phyloP scores from a whole-genome alignment of 2,113 vertebrate genomes.

The Ptilonorhynchus violaceus region DNA sequence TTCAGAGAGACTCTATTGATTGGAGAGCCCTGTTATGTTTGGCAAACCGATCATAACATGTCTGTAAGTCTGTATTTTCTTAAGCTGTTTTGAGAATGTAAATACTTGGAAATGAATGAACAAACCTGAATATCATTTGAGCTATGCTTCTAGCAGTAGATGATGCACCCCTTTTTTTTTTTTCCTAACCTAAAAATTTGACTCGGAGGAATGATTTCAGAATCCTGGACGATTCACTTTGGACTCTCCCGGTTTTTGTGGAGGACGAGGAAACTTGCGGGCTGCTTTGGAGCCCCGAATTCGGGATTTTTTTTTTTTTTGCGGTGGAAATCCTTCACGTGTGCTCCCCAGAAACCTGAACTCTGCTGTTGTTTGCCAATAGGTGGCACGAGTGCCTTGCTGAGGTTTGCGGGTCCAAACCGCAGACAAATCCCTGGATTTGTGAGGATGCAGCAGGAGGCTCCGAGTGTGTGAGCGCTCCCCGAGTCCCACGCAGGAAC shows the following conservation, averaged over 20 bases:
- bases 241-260: background rate
- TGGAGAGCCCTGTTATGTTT: background rate
- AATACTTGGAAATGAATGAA: background rate
- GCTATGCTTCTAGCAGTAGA: rapidly evolving
- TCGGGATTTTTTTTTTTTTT: background rate
- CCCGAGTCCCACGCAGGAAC: background rate
- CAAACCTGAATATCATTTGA: background rate
- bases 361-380: background rate
- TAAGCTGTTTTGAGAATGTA: background rate
- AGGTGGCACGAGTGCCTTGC: conserved; percentile 66
- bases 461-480: background rate
- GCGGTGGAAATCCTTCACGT: background rate
- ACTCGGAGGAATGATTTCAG: background rate
- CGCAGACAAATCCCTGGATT: background rate
- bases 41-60: background rate
- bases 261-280: background rate
- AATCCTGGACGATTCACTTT: background rate
- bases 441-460: background rate
- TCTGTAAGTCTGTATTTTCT: background rate
- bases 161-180: too few species aligned
- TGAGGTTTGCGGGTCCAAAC: background rate
- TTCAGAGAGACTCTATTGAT: background rate
- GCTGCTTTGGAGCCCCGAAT: background rate
- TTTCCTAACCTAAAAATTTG: background rate
- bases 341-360: background rate